Base-by-base conservation (phyloP, 1,140 invertebrate genomes). In the Cotesia glomerata region DNA sequence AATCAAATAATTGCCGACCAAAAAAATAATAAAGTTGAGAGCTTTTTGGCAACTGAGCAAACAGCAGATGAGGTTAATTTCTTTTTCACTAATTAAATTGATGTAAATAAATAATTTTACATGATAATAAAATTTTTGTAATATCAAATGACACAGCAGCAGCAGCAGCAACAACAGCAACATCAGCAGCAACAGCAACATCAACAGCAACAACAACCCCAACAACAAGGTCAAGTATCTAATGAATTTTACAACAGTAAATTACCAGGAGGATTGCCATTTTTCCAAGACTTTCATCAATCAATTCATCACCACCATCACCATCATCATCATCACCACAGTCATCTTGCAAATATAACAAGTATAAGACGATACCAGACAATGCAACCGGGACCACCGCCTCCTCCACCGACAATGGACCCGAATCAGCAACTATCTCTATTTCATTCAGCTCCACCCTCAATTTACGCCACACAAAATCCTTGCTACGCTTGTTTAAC, bases 361-460 rank as follows among this genome's bases (percentile, higher is more conserved):
- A 84, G 84, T 71, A 78, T 84, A 74, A 85, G 79, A 77, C 85
- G 80, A 72, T 87, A 87, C 83, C 85, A 82, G 77, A 81, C 74
- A 51, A 82, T 83, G 56, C 81, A 80, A 51, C 81, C 26, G 26
- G 26, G 26, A 26, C 26, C 26, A 26, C 26, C 26, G 26, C 26
- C 26, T 26, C 26, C 26, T 26, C 26, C 81, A 13, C 18, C 7
- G 67, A 85, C 69, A 84, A 87, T 69, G 80, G 76, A 4, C 8
- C 76, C 39, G 2, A 45, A 45, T 7, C 39, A 45, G 13, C 82
- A 81, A 63, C 83, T 87, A 77, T 81, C 82, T 75, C 84, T 88
- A 81, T 86, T 84, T 74, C 77, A 82, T 61, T 74, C 80, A 56
- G 83, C 83, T 7, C 82, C 81, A 39, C 78, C 83, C 11, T n/a